These are phyloP conservation scores for Bombus picipes DNA, from an alignment of 1,140 invertebrate genomes.

Conservation along the genomic window DNA sequence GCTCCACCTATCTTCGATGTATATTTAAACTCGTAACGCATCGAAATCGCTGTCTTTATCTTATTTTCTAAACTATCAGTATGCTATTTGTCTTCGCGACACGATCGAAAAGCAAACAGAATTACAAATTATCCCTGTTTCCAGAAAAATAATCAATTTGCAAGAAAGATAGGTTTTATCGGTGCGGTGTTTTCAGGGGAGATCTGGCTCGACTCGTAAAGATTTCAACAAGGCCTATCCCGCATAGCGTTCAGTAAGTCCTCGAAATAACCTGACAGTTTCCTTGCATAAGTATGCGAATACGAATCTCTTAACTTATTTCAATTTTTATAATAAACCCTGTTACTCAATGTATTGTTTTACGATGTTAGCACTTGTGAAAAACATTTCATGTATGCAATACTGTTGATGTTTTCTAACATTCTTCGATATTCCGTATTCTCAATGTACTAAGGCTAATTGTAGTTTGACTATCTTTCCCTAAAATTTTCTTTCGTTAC, in stretches of 20 bases:
- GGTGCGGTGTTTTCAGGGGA: constrained; percentile 85
- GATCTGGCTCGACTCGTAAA: constrained; percentile 83
- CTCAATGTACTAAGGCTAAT: constrained; percentile 2
- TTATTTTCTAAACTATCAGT: not conserved
- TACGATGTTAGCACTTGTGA: constrained; percentile 48
- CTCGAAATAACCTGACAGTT: constrained; percentile 55
- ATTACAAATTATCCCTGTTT: not conserved
- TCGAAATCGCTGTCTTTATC: not conserved
- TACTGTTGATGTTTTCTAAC: constrained; percentile 39
- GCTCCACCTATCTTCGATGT: too few relatives aligned
- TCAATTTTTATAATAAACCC: constrained; percentile 41
- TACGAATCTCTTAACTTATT: constrained; percentile 28
- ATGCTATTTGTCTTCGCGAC: not conserved
- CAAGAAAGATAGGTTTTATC: constrained; percentile 64
- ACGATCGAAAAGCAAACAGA: not conserved
- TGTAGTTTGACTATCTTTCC: not conserved
- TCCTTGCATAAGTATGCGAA: constrained; percentile 45
- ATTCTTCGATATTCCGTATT: constrained; percentile 19
- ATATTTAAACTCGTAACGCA: too few relatives aligned
- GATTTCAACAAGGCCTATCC: constrained; percentile 79
- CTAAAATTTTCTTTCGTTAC: constrained; percentile 17
- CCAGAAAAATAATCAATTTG: not conserved
- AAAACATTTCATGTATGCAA: constrained; percentile 40
- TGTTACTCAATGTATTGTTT: constrained; percentile 47
- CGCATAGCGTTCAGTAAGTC: constrained; percentile 81